phyloP scores from a whole-genome alignment of 2,797 vertebrate genomes.

The Cossypha caffra region DNA sequence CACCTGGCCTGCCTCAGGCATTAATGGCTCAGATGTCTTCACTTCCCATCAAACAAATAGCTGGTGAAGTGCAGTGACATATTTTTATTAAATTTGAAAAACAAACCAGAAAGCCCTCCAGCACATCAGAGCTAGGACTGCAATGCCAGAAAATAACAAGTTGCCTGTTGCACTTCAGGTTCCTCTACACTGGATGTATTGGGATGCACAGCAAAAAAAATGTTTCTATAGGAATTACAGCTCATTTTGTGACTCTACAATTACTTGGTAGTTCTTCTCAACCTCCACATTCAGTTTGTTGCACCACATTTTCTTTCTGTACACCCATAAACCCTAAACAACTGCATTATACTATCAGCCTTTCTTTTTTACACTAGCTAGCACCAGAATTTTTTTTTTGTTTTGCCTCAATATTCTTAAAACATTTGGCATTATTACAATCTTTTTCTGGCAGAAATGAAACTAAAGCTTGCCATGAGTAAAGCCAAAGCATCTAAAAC shows the following conservation, averaged over 20 bases:
- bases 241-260: neutral
- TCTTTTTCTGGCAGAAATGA: neutral
- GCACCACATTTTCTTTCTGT: neutral
- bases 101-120: neutral
- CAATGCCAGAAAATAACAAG: neutral
- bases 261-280: neutral
- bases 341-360: neutral
- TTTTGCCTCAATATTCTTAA: neutral
- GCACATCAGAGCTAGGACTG: neutral
- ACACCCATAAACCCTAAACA: neutral
- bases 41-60: slow-evolving; percentile 2
- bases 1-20: slow-evolving; percentile 30
- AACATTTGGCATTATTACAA: neutral
- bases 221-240: neutral
- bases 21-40: neutral
- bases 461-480: neutral
- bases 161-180: neutral
- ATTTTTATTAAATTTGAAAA: neutral
- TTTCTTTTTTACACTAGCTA: neutral
- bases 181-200: neutral
- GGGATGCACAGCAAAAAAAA: neutral
- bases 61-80: neutral
- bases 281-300: neutral
- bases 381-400: neutral
- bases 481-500: neutral